Percentiles rank a stretch among this genome's conserved stretches.
phyloP scores from a whole-genome alignment of 2,888 invertebrate genomes.

The Lepas anatifera region DNA sequence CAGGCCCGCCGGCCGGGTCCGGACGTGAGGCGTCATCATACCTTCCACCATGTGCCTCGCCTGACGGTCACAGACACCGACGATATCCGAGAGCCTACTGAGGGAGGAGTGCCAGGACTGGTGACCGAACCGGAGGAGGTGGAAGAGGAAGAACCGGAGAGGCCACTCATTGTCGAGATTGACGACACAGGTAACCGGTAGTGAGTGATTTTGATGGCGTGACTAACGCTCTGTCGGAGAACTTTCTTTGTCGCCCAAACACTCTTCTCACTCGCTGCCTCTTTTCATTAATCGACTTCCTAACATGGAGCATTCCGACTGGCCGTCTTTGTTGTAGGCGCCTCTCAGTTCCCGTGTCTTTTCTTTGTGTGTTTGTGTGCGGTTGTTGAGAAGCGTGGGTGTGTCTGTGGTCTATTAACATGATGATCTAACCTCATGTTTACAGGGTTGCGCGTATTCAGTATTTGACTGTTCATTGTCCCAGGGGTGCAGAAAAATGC shows the following conservation, averaged over 20 bases:
- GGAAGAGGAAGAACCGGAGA: not conserved
- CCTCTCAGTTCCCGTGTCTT: no score
- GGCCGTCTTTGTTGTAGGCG: not conserved
- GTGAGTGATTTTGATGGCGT: not conserved
- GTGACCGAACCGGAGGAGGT: not conserved
- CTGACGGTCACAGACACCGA: not conserved
- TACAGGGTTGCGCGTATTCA: no score
- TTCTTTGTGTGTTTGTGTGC: not conserved
- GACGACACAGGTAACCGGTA: not conserved
- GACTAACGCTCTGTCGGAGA: not conserved
- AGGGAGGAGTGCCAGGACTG: not conserved
- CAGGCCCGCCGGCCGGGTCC: not conserved
- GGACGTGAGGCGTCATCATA: not conserved
- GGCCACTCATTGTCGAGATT: not conserved
- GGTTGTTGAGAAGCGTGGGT: not conserved
- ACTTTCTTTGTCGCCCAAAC: no score
- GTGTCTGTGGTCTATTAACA: no score
- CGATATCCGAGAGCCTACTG: not conserved
- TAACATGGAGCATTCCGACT: not conserved
- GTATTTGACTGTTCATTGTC: no score
- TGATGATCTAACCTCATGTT: not conserved
- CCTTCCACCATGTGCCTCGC: conserved; percentile 4
- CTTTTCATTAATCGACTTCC: not conserved
- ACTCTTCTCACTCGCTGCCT: not conserved
- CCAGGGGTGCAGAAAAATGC: no score